Base-by-base conservation (phyloP, 2,113 vertebrate genomes). In the Cisticola juncidis region DNA sequence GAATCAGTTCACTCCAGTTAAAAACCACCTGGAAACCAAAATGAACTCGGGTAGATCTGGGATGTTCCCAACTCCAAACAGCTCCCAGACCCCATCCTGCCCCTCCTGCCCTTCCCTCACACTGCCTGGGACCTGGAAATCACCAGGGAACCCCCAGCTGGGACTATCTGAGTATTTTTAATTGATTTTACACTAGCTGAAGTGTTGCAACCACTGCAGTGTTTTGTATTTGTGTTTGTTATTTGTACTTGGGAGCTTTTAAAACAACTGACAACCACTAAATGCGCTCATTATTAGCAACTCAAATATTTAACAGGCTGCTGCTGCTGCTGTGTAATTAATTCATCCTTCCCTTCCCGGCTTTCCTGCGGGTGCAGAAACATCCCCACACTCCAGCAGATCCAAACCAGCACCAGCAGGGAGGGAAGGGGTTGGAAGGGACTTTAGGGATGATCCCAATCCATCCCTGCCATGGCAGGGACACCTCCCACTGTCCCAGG, bases 1-100 rank as follows among this genome's bases (percentile, higher is more conserved):
- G 73, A n/a, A n/a, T n/a, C 79, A 76, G 47, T 29, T 40, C 16
- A 0, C 36, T 19, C 22, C 29, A 38, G 51, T 11, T 22, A 24
- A 36, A 79, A 89, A 51, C 0, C 14, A 9, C 1, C 28, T 12
- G 9, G 77, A 22, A 26, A 82, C 51, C 9, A 10, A 20, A n/a
- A 51, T 0, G 6, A 66, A 25, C 18, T 22, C 29, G 1, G 22
- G 31, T 9, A 40, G 28, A 16, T 15, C 2, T 17, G 60, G 66
- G 66, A 9, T 1, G 3, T 17, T 61, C 36, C 48, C 0, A 2
- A 6, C 17, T 18, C 58, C 38, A 29, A 31, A 5, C 0, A 1
- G 68, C 38, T 47, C 68, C 25, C 7, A 10, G 6, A 16, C 9
- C 17, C 50, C 35, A 18, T 7, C 56, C 65, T 8, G 5, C 20